Evolutionary conservation across 35 echinoderm and acorn worm species (phyloP).

Genomic region (Patiria miniata): DNA sequence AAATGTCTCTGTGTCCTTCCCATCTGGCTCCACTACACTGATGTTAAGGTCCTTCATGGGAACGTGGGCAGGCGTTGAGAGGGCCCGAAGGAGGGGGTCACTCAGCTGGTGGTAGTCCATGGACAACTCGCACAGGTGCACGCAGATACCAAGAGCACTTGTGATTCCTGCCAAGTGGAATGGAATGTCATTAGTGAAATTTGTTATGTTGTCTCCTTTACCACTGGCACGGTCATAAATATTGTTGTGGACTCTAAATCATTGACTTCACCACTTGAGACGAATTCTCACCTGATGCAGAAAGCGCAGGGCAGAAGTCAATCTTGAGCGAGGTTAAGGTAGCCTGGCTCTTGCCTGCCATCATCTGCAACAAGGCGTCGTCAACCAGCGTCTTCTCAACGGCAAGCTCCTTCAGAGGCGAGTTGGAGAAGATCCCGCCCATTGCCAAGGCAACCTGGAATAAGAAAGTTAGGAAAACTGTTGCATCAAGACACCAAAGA

Average conservation of each 20-base stretch:
- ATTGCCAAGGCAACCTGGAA: conserved; percentile 57
- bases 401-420: conserved; percentile 63
- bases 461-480: not conserved
- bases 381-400: conserved; percentile 80
- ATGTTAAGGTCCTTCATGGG: conserved; percentile 70
- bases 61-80: conserved; percentile 71
- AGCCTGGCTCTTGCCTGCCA: conserved; percentile 64
- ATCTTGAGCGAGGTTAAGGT: conserved; percentile 71
- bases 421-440: conserved; percentile 73
- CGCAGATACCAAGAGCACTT: conserved; percentile 65
- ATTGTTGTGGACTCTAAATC: no score
- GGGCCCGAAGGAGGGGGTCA: conserved; percentile 63
- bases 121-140: conserved; percentile 68
- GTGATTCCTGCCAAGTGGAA: conserved; percentile 56
- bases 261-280: no score
- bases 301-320: conserved; percentile 71
- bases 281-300: conserved; percentile 49
- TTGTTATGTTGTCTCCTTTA: no score
- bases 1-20: not conserved
- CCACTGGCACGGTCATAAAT: no score
- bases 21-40: conserved; percentile 51
- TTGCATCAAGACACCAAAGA: not conserved
- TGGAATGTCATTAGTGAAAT: no score
- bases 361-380: conserved; percentile 63
- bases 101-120: conserved; percentile 77